Percentiles rank a stretch among this genome's conserved stretches.
phyloP scores from a whole-genome alignment of 2,113 vertebrate species.

The Malurus alboscapulatus region DNA sequence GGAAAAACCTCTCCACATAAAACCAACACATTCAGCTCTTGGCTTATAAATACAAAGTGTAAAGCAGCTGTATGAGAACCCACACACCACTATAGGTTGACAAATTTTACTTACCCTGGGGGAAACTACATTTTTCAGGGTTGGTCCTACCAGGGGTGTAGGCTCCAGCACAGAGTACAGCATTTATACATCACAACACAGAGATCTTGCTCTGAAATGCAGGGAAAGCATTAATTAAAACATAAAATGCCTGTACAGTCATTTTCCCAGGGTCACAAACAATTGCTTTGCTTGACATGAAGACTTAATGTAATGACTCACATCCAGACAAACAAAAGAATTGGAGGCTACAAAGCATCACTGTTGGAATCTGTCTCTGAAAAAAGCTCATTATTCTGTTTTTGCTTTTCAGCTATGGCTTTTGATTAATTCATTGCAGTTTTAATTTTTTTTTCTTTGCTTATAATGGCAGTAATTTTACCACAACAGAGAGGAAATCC shows the following conservation, averaged over 20 bases:
- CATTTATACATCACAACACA: neutral
- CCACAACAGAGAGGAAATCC: neutral
- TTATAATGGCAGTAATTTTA: neutral
- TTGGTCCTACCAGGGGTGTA: neutral
- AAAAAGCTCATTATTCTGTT: neutral
- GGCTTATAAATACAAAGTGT: neutral
- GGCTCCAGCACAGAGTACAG: neutral
- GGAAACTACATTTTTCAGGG: neutral
- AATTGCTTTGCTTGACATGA: neutral
- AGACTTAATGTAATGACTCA: neutral
- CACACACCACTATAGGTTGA: neutral
- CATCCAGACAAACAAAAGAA: neutral
- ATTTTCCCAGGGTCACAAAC: neutral
- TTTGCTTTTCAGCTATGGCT: neutral
- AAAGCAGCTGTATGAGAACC: neutral
- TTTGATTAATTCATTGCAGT: neutral
- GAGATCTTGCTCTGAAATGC: neutral
- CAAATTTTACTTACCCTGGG: neutral
- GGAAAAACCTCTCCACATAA: neutral
- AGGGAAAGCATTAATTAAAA: neutral
- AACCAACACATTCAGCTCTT: neutral
- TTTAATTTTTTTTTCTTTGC: neutral
- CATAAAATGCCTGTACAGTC: neutral
- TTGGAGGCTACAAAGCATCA: neutral
- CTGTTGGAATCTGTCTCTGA: neutral